phyloP scores from a whole-genome alignment of 2,888 invertebrate species.

The Pristionchus japonicus region DNA sequence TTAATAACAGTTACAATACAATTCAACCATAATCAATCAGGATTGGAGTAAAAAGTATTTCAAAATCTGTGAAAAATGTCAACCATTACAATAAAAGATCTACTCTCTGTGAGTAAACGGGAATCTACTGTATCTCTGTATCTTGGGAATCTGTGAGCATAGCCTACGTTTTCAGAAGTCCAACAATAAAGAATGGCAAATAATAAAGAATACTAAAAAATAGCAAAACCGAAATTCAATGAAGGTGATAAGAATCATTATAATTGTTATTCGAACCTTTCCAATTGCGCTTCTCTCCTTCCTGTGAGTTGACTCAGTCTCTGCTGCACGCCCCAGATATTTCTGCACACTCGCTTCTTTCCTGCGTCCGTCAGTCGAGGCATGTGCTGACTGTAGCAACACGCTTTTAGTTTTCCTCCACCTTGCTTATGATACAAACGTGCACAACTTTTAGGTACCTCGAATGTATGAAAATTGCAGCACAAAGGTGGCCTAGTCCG shows the following conservation, averaged over 20 bases:
- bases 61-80: too few relatives aligned
- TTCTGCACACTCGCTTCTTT: conserved; percentile 85
- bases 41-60: too few relatives aligned
- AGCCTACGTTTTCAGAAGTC: too few relatives aligned
- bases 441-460: conserved; percentile 63
- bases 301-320: conserved; percentile 86
- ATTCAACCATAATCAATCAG: neutral
- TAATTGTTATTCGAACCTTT: conserved; percentile 22
- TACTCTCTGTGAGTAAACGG: too few relatives aligned
- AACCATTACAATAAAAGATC: too few relatives aligned
- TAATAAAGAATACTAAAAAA: too few relatives aligned
- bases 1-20: too few relatives aligned
- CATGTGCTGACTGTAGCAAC: conserved; percentile 83
- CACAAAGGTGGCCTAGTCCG: conserved; percentile 85
- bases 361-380: conserved; percentile 86
- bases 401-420: neutral
- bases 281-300: conserved; percentile 44
- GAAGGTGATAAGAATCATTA: too few relatives aligned
- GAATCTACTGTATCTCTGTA: too few relatives aligned
- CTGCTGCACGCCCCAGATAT: conserved; percentile 88
- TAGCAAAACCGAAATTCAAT: too few relatives aligned
- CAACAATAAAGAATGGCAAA: too few relatives aligned
- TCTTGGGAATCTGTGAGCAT: too few relatives aligned
- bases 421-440: neutral
- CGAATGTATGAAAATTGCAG: conserved; percentile 85